Conservation (phyloP, 2,888 invertebrate species). For the Xestia c-nigrum region DNA sequence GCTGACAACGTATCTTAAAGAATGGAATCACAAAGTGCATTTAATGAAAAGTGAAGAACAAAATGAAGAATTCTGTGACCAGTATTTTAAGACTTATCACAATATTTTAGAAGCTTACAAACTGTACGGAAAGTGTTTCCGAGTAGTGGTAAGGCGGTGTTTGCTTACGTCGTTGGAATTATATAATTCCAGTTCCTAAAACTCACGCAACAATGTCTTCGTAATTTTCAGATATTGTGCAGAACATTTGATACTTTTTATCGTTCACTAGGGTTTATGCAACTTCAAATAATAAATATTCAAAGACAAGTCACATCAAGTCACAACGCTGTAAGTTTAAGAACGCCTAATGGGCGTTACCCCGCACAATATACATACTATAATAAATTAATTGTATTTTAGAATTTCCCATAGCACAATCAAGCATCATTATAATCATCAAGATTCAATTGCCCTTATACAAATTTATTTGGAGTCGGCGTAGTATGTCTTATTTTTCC, state of each 20-base stretch:
- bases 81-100: not conserved
- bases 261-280: not conserved
- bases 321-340: too few relatives aligned
- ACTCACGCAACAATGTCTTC: too few relatives aligned
- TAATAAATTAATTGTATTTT: too few relatives aligned
- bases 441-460: too few relatives aligned
- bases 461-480: too few relatives aligned
- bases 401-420: too few relatives aligned
- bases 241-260: not conserved
- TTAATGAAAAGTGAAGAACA: not conserved
- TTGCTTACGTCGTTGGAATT: not conserved
- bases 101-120: constrained; percentile 12
- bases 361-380: too few relatives aligned
- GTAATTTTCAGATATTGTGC: not conserved
- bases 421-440: too few relatives aligned
- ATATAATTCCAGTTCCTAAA: not conserved
- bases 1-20: constrained; percentile 5
- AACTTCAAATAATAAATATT: not conserved
- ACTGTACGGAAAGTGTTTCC: constrained; percentile 6
- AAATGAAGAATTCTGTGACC: not conserved
- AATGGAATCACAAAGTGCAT: not conserved
- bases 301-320: not conserved
- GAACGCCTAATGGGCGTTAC: too few relatives aligned
- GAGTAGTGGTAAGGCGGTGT: not conserved
- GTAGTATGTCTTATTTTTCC: too few relatives aligned